phyloP scores from a whole-genome alignment of 2,888 invertebrate species.

The Parthenolecanium corni region DNA sequence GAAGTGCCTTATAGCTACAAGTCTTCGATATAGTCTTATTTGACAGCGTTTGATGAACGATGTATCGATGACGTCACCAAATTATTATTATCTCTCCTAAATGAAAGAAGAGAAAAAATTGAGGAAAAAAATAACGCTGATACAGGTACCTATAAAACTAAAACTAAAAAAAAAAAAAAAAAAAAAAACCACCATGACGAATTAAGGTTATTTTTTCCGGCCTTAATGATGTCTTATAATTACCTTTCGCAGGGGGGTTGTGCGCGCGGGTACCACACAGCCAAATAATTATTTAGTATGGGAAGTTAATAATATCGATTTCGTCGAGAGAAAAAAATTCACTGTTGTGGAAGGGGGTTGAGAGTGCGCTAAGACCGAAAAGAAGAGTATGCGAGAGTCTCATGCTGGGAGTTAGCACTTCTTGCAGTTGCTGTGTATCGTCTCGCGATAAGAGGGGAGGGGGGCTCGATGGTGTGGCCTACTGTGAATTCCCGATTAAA shows the following conservation, averaged over 20 bases:
- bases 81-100: constrained; percentile 27
- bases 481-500: constrained; percentile 28
- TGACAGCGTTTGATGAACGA: constrained; percentile 28
- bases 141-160: too few relatives aligned
- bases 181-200: constrained; percentile 12
- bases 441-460: too few relatives aligned
- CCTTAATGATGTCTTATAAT: constrained; percentile 29
- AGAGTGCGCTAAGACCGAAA: too few relatives aligned
- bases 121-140: too few relatives aligned
- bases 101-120: too few relatives aligned
- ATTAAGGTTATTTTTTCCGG: constrained; percentile 28
- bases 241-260: constrained; percentile 23
- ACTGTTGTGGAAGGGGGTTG: too few relatives aligned
- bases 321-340: constrained; percentile 1
- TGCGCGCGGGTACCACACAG: not conserved
- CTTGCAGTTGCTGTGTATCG: constrained; percentile 27
- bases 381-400: not conserved
- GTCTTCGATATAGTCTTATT: too few relatives aligned
- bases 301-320: constrained; percentile 22
- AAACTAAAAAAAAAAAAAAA: too few relatives aligned
- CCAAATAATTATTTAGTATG: constrained; percentile 25
- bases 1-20: not conserved
- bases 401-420: constrained; percentile 28
- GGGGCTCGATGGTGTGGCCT: too few relatives aligned
- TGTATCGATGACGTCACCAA: constrained; percentile 29